Base-by-base conservation (phyloP, 2,888 invertebrate species). In the Caenorhabditis plicata region DNA sequence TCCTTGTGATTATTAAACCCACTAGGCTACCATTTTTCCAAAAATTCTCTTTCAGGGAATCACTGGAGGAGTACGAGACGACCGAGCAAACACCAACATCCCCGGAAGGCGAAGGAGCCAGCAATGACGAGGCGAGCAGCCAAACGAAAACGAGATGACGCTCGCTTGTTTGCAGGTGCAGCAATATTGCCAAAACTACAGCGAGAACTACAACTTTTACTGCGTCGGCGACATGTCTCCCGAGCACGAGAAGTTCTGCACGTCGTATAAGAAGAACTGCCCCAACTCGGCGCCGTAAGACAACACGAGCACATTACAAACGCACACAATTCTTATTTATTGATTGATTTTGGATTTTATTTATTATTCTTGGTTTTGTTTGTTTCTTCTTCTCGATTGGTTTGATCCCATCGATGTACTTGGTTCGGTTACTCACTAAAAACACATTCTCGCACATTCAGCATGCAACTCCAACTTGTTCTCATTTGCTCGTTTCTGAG, bases 171-270 rank as follows among this genome's bases (percentile, higher is more conserved):
- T 39, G 20, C 40, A 50, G 25, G 63, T 72, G 8, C 47, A 55
- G 9, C 56, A 54, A 8, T 74, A 74, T 50, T 74, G 74, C 36
- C 51, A 53, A 8, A 63, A 64, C 19, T 74, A 71, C 43, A 52
- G 60, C 1, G 74, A 74, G 31, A 74, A 74, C 51, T 74, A 68
- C 55, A 58, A 66, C 29, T 74, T 64, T 35, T 74, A 63, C 44
- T 74, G 74, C 32, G 67, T 56, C 2, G 71, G 68, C 8, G 68
- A 64, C 32, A 54, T 58, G 40, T 35, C 33, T 11, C 61, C 57
- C 7, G 53, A 63, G 15, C 58, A 71, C 45, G 50, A 51, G 31
- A 67, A 73, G 32, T 74, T 74, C 48, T 74, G 74, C 33, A 42
- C 46, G 9, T 64, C 69, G 1, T 74, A 68, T 32, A 60, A 62